Evolutionary conservation across 2,797 vertebrate species (phyloP).

Genomic region (Phrynocephalus vlangalii): DNA sequence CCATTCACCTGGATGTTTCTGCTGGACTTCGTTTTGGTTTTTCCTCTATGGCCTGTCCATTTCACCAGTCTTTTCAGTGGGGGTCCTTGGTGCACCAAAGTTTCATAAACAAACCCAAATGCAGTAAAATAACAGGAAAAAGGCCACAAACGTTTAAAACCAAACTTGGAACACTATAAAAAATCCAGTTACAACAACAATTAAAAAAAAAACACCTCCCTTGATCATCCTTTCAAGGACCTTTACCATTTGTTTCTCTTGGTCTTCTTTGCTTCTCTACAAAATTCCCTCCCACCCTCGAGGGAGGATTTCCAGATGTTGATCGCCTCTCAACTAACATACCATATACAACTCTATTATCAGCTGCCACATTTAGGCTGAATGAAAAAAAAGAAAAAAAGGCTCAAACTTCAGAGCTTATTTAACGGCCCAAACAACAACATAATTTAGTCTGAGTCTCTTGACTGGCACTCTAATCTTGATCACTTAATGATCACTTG

Average conservation of each 20-base stretch:
- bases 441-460: not conserved
- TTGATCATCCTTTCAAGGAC: not conserved
- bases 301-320: not conserved
- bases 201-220: too few relatives aligned
- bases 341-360: not conserved
- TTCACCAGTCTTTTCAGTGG: not conserved
- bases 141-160: not conserved
- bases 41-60: not conserved
- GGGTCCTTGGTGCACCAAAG: not conserved
- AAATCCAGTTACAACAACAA: too few relatives aligned
- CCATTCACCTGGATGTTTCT: not conserved
- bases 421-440: not conserved
- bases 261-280: not conserved
- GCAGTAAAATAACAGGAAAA: not conserved
- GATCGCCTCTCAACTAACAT: not conserved
- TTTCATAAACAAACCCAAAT: not conserved
- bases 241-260: not conserved
- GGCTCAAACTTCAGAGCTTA: not conserved
- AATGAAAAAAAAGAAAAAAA: not conserved
- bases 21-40: not conserved
- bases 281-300: not conserved
- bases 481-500: constrained; percentile 1
- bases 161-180: not conserved
- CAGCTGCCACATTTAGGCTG: not conserved
- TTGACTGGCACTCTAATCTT: not conserved